Evolutionary conservation across 2,888 invertebrate genomes (phyloP).

Genomic region (Hypomecis atomaria): DNA sequence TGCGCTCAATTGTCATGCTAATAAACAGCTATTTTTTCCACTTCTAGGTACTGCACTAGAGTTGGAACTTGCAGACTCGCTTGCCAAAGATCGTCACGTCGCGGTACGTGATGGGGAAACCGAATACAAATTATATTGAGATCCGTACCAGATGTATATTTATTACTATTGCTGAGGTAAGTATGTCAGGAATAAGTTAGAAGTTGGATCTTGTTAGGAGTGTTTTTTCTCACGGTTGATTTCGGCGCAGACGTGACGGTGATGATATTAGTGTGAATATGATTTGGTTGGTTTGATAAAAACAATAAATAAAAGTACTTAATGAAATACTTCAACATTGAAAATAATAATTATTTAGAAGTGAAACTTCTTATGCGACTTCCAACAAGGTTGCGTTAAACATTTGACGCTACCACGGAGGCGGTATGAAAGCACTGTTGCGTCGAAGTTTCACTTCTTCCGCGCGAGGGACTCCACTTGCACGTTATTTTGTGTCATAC

Average conservation of each 20-base stretch:
- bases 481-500: too few species aligned
- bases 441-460: too few species aligned
- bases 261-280: too few species aligned
- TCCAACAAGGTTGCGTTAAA: too few species aligned
- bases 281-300: too few species aligned
- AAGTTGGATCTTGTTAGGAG: slow-evolving; percentile 6
- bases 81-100: slow-evolving; percentile 40
- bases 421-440: too few species aligned
- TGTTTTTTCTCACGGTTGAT: slow-evolving; percentile 1
- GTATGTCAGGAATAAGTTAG: slow-evolving; percentile 17
- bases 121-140: slow-evolving; percentile 35
- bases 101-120: slow-evolving; percentile 39
- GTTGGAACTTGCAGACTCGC: slow-evolving; percentile 24
- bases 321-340: too few species aligned
- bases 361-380: too few species aligned
- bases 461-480: too few species aligned
- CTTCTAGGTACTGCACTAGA: slow-evolving; percentile 15
- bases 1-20: slow-evolving; percentile 14
- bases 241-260: neutral
- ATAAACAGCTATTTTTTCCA: slow-evolving; percentile 20
- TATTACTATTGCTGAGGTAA: slow-evolving; percentile 22
- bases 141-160: slow-evolving; percentile 29
- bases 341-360: too few species aligned
- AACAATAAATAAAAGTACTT: too few species aligned
- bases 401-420: too few species aligned